A percentile compares a stretch with the other conserved stretches of the same genome.
These are phyloP conservation scores for Monopterus albus DNA, from an alignment of 2,113 vertebrate species.

Conservation along the genomic window DNA sequence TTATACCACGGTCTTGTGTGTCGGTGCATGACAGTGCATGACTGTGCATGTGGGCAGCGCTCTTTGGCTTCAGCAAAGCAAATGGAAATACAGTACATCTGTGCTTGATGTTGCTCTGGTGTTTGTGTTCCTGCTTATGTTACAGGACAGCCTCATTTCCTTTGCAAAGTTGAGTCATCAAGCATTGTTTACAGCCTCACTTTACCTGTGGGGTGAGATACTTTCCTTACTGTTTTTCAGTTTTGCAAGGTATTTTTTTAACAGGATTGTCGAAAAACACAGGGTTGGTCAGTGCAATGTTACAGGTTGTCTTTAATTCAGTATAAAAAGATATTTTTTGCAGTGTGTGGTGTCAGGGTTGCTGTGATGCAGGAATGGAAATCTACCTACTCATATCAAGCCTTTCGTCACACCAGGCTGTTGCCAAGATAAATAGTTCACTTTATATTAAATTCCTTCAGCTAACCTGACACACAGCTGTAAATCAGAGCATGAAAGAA, in stretches of 20 bases:
- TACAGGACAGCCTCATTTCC: background rate
- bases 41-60: background rate
- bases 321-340: conserved; percentile 12
- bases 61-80: background rate
- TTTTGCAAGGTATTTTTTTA: no score
- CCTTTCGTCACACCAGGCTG: conserved; percentile 61
- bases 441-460: conserved; percentile 81
- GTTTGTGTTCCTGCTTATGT: background rate
- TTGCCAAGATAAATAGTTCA: conserved; percentile 79
- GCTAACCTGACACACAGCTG: conserved; percentile 71
- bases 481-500: conserved; percentile 79
- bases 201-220: no score
- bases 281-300: no score
- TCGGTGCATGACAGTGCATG: conserved; percentile 1
- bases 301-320: no score
- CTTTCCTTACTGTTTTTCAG: no score
- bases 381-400: conserved; percentile 67
- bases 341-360: background rate
- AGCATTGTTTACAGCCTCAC: no score
- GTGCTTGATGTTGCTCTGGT: background rate
- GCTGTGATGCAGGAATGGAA: conserved; percentile 35
- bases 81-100: conserved; percentile 5
- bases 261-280: no score
- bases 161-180: no score
- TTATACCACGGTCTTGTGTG: background rate